phyloP scores from a whole-genome alignment of 2,113 vertebrate species.

The Platichthys flesus region DNA sequence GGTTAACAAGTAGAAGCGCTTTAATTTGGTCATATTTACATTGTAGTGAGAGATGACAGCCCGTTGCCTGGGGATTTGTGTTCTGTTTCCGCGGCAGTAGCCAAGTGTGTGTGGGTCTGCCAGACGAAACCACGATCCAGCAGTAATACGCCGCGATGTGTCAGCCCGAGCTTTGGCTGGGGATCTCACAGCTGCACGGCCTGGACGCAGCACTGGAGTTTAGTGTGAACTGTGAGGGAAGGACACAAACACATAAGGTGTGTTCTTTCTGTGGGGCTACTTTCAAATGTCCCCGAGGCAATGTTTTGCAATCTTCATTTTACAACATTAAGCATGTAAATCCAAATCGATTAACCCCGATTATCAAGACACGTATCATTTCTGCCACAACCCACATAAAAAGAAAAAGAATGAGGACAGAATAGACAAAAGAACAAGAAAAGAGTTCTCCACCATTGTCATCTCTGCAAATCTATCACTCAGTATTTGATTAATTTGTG shows the following conservation, averaged over 20 bases:
- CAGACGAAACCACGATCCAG: slow-evolving; percentile 64
- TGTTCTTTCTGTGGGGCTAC: neutral
- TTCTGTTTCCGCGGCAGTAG: slow-evolving; percentile 70
- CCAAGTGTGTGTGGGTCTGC: slow-evolving; percentile 63
- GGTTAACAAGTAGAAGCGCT: slow-evolving; percentile 56
- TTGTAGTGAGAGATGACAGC: slow-evolving; percentile 67
- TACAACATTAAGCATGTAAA: neutral
- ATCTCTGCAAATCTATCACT: no score
- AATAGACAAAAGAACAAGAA: neutral
- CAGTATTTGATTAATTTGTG: no score
- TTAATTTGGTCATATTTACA: slow-evolving; percentile 78
- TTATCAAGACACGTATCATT: neutral
- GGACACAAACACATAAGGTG: neutral
- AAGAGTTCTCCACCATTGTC: neutral
- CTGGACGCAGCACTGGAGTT: slow-evolving; percentile 40
- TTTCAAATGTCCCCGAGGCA: neutral
- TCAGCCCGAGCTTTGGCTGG: slow-evolving; percentile 48
- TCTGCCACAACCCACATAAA: neutral
- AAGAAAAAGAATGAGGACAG: neutral
- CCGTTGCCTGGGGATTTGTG: slow-evolving; percentile 66
- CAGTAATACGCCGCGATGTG: slow-evolving; percentile 58
- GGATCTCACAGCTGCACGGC: slow-evolving; percentile 46
- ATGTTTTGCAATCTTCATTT: neutral
- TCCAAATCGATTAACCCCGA: neutral
- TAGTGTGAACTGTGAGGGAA: slow-evolving; percentile 21